Evolutionary conservation across 1,140 invertebrate species (phyloP).

Genomic region (Pseudomyrmex concolor): DNA sequence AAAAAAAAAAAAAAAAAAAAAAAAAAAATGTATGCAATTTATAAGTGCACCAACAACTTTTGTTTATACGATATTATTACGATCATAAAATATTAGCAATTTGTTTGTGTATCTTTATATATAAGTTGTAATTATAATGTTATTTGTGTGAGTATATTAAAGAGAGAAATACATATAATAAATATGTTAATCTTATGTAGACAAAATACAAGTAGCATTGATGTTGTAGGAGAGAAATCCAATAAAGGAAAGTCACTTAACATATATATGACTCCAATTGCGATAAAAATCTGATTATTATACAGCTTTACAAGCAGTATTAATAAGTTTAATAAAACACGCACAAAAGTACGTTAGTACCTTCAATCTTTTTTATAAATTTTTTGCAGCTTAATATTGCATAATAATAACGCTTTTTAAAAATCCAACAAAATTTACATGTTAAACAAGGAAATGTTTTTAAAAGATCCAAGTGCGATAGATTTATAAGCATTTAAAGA

Average conservation of each 20-base stretch:
- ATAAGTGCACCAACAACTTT: no score
- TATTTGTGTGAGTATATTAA: neutral
- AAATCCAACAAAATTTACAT: neutral
- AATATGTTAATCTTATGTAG: conserved; percentile 18
- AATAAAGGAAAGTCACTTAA: neutral
- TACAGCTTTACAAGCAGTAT: neutral
- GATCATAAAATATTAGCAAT: no score
- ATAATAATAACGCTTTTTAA: neutral
- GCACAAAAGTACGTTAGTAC: conserved; percentile 19
- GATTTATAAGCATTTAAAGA: conserved; percentile 15
- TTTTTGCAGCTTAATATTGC: no score
- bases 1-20: no score
- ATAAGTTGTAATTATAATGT: conserved; percentile 18
- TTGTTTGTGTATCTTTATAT: neutral
- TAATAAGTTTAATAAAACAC: neutral
- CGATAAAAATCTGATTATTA: conserved; percentile 7
- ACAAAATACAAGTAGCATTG: conserved; percentile 42
- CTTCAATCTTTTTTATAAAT: neutral
- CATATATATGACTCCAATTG: neutral
- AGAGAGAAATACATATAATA: no score
- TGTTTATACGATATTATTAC: no score
- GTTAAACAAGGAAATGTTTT: conserved; percentile 25
- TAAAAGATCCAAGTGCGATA: neutral
- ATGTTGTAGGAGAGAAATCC: conserved; percentile 59
- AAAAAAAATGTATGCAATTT: no score